Percentiles rank a stretch among this genome's conserved stretches.
phyloP scores from a whole-genome alignment of 2,888 invertebrate species.

The Xylocampa areola region DNA sequence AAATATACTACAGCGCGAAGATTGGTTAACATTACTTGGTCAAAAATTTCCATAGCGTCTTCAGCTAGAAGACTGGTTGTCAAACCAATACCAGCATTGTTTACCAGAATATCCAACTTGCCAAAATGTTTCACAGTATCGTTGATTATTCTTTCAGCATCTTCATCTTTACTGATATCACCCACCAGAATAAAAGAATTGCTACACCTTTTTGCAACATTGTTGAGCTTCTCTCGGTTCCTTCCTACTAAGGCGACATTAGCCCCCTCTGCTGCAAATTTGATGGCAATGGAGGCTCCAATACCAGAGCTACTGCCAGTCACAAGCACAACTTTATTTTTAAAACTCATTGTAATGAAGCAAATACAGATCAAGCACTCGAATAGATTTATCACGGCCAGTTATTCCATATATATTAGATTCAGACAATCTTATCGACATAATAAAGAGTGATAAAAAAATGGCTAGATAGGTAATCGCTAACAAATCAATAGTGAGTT shows the following conservation, averaged over 20 bases:
- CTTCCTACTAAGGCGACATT: slow-evolving; percentile 57
- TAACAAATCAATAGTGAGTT: too few species aligned
- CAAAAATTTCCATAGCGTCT: slow-evolving; percentile 30
- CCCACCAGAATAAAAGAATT: slow-evolving; percentile 26
- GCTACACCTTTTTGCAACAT: slow-evolving; percentile 25
- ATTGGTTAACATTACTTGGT: slow-evolving; percentile 40
- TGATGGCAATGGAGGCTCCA: slow-evolving; percentile 56
- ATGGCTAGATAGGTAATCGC: too few species aligned
- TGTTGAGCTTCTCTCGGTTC: slow-evolving; percentile 52
- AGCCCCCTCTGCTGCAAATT: slow-evolving; percentile 51
- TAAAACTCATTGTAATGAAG: slow-evolving; percentile 44
- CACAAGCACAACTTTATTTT: slow-evolving; percentile 59
- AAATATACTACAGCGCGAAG: slow-evolving; percentile 38
- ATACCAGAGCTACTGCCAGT: slow-evolving; percentile 65
- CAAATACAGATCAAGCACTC: neutral
- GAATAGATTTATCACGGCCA: neutral
- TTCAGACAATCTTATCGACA: too few species aligned
- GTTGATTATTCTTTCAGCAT: slow-evolving; percentile 27
- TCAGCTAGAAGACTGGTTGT: slow-evolving; percentile 14
- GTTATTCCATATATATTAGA: neutral
- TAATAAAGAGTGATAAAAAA: too few species aligned
- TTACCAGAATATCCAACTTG: slow-evolving; percentile 43
- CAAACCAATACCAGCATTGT: slow-evolving; percentile 42
- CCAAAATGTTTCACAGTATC: slow-evolving; percentile 37
- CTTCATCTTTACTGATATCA: slow-evolving; percentile 38